These are phyloP conservation scores for Tadarida brasiliensis DNA, from an alignment of 2,797 vertebrate species.

Conservation along the genomic window DNA sequence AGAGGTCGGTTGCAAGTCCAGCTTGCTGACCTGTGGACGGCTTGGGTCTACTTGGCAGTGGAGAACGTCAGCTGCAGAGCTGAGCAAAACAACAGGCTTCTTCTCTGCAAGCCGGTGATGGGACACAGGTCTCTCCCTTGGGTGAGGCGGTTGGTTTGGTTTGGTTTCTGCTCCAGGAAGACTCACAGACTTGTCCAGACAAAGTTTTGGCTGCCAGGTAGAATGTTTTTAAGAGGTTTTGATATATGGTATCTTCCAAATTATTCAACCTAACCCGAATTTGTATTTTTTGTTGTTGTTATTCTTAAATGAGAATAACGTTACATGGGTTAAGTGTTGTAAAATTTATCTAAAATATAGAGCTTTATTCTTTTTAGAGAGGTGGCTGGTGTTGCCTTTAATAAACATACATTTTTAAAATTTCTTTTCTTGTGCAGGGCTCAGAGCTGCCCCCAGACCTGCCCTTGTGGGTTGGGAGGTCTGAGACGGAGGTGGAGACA, in stretches of 20 bases:
- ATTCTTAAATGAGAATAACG: background rate
- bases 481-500: background rate
- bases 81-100: background rate
- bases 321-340: background rate
- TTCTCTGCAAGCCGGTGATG: background rate
- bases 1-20: background rate
- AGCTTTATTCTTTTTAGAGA: background rate
- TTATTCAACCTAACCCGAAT: slow-evolving; percentile 12
- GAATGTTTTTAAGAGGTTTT: slow-evolving; percentile 46
- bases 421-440: background rate
- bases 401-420: background rate
- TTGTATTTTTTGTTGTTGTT: background rate
- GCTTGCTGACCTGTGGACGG: background rate
- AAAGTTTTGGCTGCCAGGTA: slow-evolving; percentile 1
- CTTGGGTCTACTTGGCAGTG: background rate
- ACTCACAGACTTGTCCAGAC: slow-evolving; percentile 5
- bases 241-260: background rate
- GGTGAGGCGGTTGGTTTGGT: background rate
- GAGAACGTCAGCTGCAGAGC: background rate
- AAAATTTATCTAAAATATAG: background rate
- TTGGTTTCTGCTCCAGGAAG: background rate
- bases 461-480: background rate
- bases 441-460: background rate
- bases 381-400: background rate
- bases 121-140: background rate